Percentiles rank a stretch among this genome's conserved stretches.
phyloP scores from a whole-genome alignment of 2,113 vertebrate species.

The Anguilla rostrata region DNA sequence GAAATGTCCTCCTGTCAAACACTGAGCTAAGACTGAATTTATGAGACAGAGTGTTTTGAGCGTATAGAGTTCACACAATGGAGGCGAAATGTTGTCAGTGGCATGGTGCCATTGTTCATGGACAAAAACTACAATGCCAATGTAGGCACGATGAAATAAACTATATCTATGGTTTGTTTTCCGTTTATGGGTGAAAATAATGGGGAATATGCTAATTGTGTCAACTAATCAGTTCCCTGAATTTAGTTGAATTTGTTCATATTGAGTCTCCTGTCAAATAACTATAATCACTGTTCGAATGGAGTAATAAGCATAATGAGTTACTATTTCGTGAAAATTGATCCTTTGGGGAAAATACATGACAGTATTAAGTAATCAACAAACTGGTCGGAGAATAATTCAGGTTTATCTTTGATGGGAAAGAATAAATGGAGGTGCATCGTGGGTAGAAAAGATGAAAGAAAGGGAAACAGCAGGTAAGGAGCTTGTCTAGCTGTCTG shows the following conservation, averaged over 20 bases:
- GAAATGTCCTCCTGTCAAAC: neutral
- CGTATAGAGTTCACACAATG: neutral
- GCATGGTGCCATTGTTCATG: neutral
- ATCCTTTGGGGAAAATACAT: neutral
- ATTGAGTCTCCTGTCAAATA: neutral
- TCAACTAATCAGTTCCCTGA: neutral
- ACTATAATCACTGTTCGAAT: neutral
- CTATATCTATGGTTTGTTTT: too few relatives aligned
- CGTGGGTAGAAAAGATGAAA: neutral
- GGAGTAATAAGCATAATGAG: neutral
- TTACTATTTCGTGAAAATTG: neutral
- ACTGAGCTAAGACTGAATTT: neutral
- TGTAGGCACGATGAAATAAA: neutral
- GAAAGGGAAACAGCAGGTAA: neutral
- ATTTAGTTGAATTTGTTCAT: neutral
- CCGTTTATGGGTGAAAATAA: neutral
- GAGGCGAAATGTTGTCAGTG: neutral
- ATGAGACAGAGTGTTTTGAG: constrained; percentile 12
- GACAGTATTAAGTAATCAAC: neutral
- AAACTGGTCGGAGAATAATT: neutral
- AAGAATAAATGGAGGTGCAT: neutral
- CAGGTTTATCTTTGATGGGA: neutral
- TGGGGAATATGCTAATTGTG: neutral
- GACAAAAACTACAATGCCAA: neutral
- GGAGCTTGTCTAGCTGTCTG: constrained; percentile 15